These are phyloP conservation scores for Brachylomia viminalis DNA, from an alignment of 2,888 invertebrate genomes.

Conservation along the genomic window DNA sequence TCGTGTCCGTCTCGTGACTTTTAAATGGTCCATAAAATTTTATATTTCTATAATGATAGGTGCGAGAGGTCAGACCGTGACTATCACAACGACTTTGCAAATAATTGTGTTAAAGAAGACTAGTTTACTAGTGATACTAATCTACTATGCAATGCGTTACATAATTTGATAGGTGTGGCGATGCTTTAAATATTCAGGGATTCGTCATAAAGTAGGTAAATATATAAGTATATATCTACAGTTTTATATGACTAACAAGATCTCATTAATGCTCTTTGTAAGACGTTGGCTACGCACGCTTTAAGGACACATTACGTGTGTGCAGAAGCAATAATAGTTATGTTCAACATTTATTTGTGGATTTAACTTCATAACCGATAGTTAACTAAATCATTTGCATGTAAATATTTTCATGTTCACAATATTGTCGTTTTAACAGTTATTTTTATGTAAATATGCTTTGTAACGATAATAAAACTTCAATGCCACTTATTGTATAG, in stretches of 20 bases:
- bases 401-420: slow-evolving; percentile 17
- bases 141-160: slow-evolving; percentile 39
- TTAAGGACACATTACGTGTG: slow-evolving; percentile 23
- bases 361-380: neutral
- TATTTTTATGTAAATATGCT: slow-evolving; percentile 23
- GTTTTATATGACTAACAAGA: slow-evolving; percentile 2
- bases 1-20: slow-evolving; percentile 11
- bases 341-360: neutral
- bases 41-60: slow-evolving; percentile 26
- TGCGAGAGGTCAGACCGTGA: slow-evolving; percentile 37
- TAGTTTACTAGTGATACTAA: slow-evolving; percentile 17
- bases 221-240: neutral
- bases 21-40: slow-evolving; percentile 24
- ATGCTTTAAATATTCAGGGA: slow-evolving; percentile 41
- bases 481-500: slow-evolving; percentile 39
- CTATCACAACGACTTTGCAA: slow-evolving; percentile 12
- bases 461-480: slow-evolving; percentile 29
- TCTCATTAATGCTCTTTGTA: slow-evolving; percentile 9
- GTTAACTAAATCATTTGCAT: neutral
- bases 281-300: slow-evolving; percentile 9
- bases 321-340: neutral
- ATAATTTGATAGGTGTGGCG: slow-evolving; percentile 41
- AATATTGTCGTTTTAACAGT: slow-evolving; percentile 4
- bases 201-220: neutral
- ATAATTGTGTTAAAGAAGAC: slow-evolving; percentile 13